Base-by-base conservation (phyloP, 2,113 vertebrate genomes). In the Pseudolaguvia tuberculata region DNA sequence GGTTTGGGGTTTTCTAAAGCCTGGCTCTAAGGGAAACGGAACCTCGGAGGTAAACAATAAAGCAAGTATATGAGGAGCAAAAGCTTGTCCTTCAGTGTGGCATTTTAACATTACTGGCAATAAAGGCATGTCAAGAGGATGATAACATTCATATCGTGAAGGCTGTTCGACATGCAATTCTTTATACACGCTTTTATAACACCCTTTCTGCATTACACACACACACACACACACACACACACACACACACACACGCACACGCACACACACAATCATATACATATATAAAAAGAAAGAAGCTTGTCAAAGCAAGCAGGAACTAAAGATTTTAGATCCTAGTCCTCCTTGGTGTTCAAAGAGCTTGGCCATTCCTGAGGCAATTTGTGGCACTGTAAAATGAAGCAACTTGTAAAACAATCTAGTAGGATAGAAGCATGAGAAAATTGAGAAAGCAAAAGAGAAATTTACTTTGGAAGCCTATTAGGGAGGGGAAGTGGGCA, bases 301-400 rank as follows among this genome's bases (percentile, higher is more conserved):
- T 87, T 86, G 86, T 89, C 86, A 89, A 83, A 83, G 82, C 79
- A 81, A 84, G 83, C 77, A 82, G 80, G 70, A 80, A 88, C 82
- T 84, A 70, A 77, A 88, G 88, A 89, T 92, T 88, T 88, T 83
- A 84, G 83, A 84, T 85, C 83, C 88, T 82, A 85, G 87, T 89
- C 86, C 88, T 85, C 87, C 87, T 87, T 87, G 79, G 79, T 86
- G 82, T 56, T 77, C 78, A 71, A 85, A 83, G 78, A 80, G 79
- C 79, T 80, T 87, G 90, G 88, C 89, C 89, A 90, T 84, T 87
- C 88, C 90, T 63, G 84, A 83, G 88, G 90, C 87, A 61, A 85
- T 87, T 83, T 65, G 70, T 47, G 18, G 39, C 63, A 21, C 14
- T 63, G 56, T 45, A 20, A 42, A 47, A 55, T 20, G 52, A 48